phyloP scores from a whole-genome alignment of 2,888 invertebrate genomes.

The Slavum lentiscoides region DNA sequence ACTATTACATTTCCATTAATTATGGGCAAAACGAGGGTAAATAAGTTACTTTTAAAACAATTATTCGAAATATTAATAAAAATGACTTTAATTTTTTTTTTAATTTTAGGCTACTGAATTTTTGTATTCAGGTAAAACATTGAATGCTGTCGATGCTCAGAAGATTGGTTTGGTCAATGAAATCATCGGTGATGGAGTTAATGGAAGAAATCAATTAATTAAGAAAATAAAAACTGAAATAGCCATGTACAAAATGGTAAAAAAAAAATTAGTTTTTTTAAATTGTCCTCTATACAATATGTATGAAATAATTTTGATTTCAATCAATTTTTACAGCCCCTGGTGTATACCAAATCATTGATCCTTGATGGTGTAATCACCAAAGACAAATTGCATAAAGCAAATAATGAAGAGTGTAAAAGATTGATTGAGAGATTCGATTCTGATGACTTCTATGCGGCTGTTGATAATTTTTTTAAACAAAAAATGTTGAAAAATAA shows the following conservation, averaged over 20 bases:
- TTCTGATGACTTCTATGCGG: slow-evolving; percentile 70
- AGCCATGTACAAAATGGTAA: slow-evolving; percentile 23
- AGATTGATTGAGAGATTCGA: slow-evolving; percentile 68
- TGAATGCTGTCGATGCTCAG: slow-evolving; percentile 79
- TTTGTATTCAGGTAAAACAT: slow-evolving; percentile 72
- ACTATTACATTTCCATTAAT: slow-evolving; percentile 81
- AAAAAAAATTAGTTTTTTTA: neutral
- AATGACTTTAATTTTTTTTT: slow-evolving; percentile 9
- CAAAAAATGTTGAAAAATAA: slow-evolving; percentile 57
- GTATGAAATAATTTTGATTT: neutral
- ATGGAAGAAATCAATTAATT: slow-evolving; percentile 60
- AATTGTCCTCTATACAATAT: neutral
- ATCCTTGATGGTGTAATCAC: slow-evolving; percentile 65
- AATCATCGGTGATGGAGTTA: slow-evolving; percentile 70
- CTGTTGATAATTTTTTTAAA: slow-evolving; percentile 64
- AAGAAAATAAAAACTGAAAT: slow-evolving; percentile 22
- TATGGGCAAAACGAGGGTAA: slow-evolving; percentile 79
- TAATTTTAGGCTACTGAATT: slow-evolving; percentile 63
- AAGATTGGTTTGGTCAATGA: slow-evolving; percentile 77
- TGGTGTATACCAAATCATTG: slow-evolving; percentile 73
- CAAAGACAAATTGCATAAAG: slow-evolving; percentile 66
- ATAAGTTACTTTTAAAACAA: neutral
- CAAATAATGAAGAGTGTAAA: slow-evolving; percentile 72
- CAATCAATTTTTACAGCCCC: slow-evolving; percentile 62
- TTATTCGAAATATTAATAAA: neutral